A percentile compares a stretch with the other conserved stretches of the same genome.
phyloP scores from a whole-genome alignment of 2,113 vertebrate species.

The Corapipo altera region DNA sequence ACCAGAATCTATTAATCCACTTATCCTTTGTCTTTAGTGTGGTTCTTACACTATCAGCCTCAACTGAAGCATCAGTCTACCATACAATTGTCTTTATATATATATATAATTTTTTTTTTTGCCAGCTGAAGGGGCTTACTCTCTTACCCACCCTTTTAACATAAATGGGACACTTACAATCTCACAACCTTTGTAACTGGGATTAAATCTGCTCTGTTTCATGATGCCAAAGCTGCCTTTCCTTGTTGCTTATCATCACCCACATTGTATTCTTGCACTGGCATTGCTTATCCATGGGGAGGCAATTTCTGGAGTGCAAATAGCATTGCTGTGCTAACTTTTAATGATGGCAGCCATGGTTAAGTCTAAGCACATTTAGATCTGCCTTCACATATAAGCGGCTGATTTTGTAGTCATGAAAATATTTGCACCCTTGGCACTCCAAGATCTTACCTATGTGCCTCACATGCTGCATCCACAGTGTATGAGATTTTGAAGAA shows the following conservation, averaged over 20 bases:
- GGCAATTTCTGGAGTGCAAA: neutral
- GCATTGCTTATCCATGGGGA: neutral
- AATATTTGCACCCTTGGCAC: neutral
- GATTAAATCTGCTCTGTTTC: neutral
- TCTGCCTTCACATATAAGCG: neutral
- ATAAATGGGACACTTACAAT: neutral
- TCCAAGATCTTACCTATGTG: neutral
- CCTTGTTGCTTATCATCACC: neutral
- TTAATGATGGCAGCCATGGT: neutral
- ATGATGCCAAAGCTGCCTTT: neutral
- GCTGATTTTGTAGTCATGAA: neutral
- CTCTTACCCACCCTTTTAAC: neutral
- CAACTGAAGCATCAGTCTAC: neutral
- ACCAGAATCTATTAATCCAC: neutral
- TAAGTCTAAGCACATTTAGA: neutral
- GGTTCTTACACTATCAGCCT: neutral
- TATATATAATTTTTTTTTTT: neutral
- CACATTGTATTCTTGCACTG: neutral
- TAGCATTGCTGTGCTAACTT: neutral
- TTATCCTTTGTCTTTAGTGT: neutral
- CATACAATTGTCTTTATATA: neutral
- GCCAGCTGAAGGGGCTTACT: neutral
- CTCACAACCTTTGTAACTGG: neutral
- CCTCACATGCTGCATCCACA: neutral
- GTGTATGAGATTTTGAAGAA: neutral